Evolutionary conservation across 2,113 vertebrate genomes (phyloP).

Genomic region (Platysteira castanea): DNA sequence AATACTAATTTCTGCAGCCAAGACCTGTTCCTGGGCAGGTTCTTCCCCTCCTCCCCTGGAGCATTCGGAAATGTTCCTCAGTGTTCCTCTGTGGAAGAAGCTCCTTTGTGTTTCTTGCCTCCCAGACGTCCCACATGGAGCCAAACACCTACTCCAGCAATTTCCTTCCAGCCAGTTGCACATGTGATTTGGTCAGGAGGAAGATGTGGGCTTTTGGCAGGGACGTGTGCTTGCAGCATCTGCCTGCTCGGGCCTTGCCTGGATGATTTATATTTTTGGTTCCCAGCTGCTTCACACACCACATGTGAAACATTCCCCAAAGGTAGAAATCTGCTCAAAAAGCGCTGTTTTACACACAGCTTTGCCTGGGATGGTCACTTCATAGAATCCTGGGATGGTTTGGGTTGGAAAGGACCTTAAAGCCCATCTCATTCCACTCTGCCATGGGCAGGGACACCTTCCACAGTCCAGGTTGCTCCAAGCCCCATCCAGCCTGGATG

Average conservation of each 20-base stretch:
- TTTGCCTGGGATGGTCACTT: not conserved
- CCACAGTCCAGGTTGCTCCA: not conserved
- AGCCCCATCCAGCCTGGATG: not conserved
- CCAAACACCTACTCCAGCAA: not conserved
- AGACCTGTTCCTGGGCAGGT: not conserved
- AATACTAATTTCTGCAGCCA: not conserved
- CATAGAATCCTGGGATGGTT: not conserved
- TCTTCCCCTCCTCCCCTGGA: not conserved
- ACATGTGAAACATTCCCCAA: not conserved
- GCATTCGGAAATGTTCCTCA: not conserved
- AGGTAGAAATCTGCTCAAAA: not conserved
- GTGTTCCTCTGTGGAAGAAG: not conserved
- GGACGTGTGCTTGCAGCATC: not conserved
- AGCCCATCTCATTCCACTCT: too few species aligned
- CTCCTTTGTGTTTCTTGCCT: not conserved
- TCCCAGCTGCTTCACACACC: not conserved
- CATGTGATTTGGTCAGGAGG: not conserved
- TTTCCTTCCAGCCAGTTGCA: not conserved
- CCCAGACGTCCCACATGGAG: not conserved
- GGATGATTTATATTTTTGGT: not conserved
- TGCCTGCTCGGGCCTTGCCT: not conserved
- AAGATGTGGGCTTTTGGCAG: not conserved
- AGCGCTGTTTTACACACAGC: not conserved
- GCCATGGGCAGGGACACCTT: not conserved
- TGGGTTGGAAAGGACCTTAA: not conserved